Conservation (phyloP, 2,113 vertebrate species). For the Mastomys natalensis region DNA sequence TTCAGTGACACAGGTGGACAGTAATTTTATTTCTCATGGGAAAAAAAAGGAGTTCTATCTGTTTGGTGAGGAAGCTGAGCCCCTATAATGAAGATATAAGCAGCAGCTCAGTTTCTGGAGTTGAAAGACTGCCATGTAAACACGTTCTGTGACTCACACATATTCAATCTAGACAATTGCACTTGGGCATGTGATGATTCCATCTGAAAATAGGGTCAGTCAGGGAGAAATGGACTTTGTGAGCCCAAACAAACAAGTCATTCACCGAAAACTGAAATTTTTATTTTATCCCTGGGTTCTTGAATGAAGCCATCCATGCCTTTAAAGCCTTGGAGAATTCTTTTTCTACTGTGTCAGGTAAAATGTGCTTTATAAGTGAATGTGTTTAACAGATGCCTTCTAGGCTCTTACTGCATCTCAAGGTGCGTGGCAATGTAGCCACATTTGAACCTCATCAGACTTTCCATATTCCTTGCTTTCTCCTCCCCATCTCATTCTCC, state of each 20-base stretch:
- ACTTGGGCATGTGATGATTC: slow-evolving; percentile 67
- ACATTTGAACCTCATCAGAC: background rate
- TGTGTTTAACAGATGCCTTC: background rate
- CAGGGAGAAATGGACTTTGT: slow-evolving; percentile 66
- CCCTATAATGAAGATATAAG: slow-evolving; percentile 49
- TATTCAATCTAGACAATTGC: slow-evolving; percentile 60
- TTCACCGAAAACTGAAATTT: slow-evolving; percentile 64
- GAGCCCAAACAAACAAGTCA: slow-evolving; percentile 69
- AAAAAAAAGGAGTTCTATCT: slow-evolving; percentile 62
- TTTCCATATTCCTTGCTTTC: rapidly evolving
- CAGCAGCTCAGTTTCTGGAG: slow-evolving; percentile 31
- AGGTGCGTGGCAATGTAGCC: rapidly evolving
- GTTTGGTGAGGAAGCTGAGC: background rate
- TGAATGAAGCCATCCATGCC: slow-evolving; percentile 63
- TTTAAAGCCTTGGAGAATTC: slow-evolving; percentile 45
- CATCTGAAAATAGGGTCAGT: slow-evolving; percentile 70
- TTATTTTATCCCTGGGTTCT: slow-evolving; percentile 67
- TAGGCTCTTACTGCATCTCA: background rate
- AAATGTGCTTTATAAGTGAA: background rate
- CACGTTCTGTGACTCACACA: slow-evolving; percentile 44
- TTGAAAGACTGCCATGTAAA: slow-evolving; percentile 63
- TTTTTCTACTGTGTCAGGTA: slow-evolving; percentile 28
- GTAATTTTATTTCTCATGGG: slow-evolving; percentile 62
- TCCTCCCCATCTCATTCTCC: background rate
- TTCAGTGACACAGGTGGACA: background rate